Conservation (phyloP, 2,113 vertebrate genomes). For the Talpa occidentalis region DNA sequence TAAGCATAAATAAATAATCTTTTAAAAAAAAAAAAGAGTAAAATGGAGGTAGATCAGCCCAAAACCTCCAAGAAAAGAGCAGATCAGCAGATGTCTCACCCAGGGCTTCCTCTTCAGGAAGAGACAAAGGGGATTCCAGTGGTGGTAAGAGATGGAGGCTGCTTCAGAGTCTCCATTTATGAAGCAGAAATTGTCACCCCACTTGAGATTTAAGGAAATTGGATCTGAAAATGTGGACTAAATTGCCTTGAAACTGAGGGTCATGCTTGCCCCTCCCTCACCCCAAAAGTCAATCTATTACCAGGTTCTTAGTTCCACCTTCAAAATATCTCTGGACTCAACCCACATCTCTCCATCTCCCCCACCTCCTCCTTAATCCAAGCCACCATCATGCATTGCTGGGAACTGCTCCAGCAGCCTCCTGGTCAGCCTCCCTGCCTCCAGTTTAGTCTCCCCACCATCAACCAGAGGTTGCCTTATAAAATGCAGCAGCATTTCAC, state of each 20-base stretch:
- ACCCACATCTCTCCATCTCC: not conserved
- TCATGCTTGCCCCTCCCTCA: not conserved
- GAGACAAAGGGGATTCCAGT: not conserved
- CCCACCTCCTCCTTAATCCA: not conserved
- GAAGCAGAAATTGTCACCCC: not conserved
- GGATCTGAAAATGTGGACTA: not conserved
- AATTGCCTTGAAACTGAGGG: not conserved
- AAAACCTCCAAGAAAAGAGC: not conserved
- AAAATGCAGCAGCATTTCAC: rapidly evolving
- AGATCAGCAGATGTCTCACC: rapidly evolving
- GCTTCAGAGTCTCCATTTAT: not conserved
- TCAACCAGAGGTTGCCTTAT: not conserved
- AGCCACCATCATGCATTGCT: not conserved
- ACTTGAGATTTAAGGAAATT: not conserved
- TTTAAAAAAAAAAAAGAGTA: too few species aligned
- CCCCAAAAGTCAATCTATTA: not conserved
- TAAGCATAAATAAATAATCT: too few species aligned
- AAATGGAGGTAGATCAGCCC: not conserved
- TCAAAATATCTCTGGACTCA: not conserved
- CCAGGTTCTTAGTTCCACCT: not conserved
- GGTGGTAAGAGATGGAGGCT: not conserved
- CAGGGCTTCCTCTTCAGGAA: too few species aligned
- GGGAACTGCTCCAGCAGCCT: not conserved
- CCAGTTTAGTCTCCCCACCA: not conserved
- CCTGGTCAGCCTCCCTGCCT: not conserved